Percentiles rank a stretch among this genome's conserved stretches.
phyloP scores from a whole-genome alignment of 2,888 invertebrate genomes.

The Nomada goodeniana region DNA sequence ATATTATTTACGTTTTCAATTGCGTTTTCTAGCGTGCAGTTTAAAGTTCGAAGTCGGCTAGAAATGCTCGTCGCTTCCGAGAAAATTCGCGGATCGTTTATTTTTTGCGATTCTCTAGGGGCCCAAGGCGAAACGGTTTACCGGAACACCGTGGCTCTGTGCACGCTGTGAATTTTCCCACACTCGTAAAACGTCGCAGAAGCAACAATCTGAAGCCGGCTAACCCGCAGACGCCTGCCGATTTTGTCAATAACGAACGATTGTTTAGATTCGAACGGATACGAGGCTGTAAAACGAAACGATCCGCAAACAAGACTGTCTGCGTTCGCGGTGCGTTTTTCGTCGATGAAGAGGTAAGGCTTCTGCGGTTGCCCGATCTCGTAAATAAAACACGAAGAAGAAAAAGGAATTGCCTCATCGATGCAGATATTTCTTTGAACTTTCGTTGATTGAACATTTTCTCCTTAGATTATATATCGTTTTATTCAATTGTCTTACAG shows the following conservation, averaged over 20 bases:
- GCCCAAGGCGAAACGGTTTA: slow-evolving; percentile 24
- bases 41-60: not conserved
- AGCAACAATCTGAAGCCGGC: slow-evolving; percentile 54
- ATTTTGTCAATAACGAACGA: slow-evolving; percentile 67
- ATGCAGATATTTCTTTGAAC: not conserved
- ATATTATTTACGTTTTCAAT: not conserved
- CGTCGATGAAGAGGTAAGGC: slow-evolving; percentile 48
- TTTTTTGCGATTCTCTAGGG: slow-evolving; percentile 42
- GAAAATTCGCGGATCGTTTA: slow-evolving; percentile 48
- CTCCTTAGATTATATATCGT: not conserved
- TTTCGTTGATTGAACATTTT: not conserved
- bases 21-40: not conserved
- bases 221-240: slow-evolving; percentile 51
- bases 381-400: slow-evolving; percentile 27
- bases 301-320: slow-evolving; percentile 63
- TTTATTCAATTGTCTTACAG: not conserved
- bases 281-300: slow-evolving; percentile 62
- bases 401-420: not conserved
- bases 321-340: slow-evolving; percentile 38
- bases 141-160: slow-evolving; percentile 25
- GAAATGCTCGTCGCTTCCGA: slow-evolving; percentile 42
- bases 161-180: slow-evolving; percentile 61
- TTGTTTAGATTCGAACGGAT: slow-evolving; percentile 64
- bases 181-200: slow-evolving; percentile 66
- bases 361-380: slow-evolving; percentile 51